Evolutionary conservation across 2,888 invertebrate genomes (phyloP), one percentile per base, ranked within the genome.

Genomic region (Amphimallon solstitiale): DNA sequence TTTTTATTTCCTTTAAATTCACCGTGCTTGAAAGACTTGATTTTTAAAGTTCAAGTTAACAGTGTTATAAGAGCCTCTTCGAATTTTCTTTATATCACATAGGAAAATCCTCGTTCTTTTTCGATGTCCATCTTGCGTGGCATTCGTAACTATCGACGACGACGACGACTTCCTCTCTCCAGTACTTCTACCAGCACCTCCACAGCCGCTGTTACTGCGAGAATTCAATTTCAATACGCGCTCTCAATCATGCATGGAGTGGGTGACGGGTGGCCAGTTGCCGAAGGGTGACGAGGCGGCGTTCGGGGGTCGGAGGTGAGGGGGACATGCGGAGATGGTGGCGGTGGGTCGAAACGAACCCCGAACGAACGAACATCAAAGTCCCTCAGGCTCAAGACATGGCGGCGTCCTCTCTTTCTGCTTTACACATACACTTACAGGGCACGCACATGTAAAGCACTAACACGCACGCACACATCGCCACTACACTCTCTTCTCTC

Each of bases 161-260:
- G 29, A 29, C 29, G n/a, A n/a, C n/a, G n/a, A n/a, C 12, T 17
- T 17, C 29, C 15, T 40, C 9, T 15, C 17, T 15, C 14, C 12
- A 38, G n/a, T 21, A 37, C 52, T 12, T 23, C 35, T 35, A 15
- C 35, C 10, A 35, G n/a, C n/a, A n/a, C n/a, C n/a, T n/a, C 35
- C 35, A 7, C 43, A 7, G 43, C 15, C 40, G 14, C 4, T 7
- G 45, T 45, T 45, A 29, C 29, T 43, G 56, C 43, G 78, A 79
- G 81, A 82, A 82, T 82, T 82, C 82, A 82, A 82, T 82, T 82
- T 82, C 82, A 82, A 82, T 82, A 81, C 82, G 79, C 79, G 81
- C 81, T 67, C 81, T 82, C 82, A 82, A 82, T 82, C 81, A 82
- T 82, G 82, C 82, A 81, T 82, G 81, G 81, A 81, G 79, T 79